Evolutionary conservation across 1,140 invertebrate species (phyloP), one percentile per base, ranked within the genome.

Genomic region (Rhizoglyphus robini): DNA sequence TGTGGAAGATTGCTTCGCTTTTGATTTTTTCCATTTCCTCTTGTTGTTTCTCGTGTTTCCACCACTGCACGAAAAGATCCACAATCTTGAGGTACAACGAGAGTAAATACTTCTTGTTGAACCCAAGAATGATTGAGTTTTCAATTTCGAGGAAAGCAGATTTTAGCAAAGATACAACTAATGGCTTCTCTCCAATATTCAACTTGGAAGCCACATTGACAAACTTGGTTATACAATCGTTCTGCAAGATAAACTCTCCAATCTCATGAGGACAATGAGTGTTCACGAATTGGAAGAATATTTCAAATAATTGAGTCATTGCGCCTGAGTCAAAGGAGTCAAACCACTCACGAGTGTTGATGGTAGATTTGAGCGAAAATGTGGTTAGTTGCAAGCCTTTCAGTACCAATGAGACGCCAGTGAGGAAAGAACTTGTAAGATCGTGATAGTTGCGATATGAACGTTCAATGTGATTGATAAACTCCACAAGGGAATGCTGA

Each of bases 1-100:
- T 76, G 74, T 65, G 74, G 73, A 90, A 96, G 11, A 95, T 74
- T 70, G 83, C 86, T 57, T 89, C 85, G 63, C 88, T 83, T 70
- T 89, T 86, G 36, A 80, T 78, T 67, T 86, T 82, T 68, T 83
- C 81, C 68, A 79, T 78, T 68, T 84, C 81, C 27, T 81, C 81
- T 49, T 83, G 80, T 61, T 83, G 80, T 71, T 89, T 82, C 67
- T 90, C 84, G 48, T 82, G 79, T 71, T 83, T 82, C 90, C 90
- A 96, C 0, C 83, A 76, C 18, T 79, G 72, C 0, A 87, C 83
- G 66, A 75, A 75, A 23, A 68, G 57, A 25, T 69, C 30, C 3
- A 73, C 57, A 15, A 70, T 65, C 15, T 58, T 2, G 11, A 60
- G 27, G 29, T 32, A 60, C 2, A 59, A 8, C 1, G 58, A 3